A percentile compares a stretch with the other conserved stretches of the same genome.
Evolutionary conservation across 1,140 invertebrate genomes (phyloP).

Genomic region (Chironomus tepperi): DNA sequence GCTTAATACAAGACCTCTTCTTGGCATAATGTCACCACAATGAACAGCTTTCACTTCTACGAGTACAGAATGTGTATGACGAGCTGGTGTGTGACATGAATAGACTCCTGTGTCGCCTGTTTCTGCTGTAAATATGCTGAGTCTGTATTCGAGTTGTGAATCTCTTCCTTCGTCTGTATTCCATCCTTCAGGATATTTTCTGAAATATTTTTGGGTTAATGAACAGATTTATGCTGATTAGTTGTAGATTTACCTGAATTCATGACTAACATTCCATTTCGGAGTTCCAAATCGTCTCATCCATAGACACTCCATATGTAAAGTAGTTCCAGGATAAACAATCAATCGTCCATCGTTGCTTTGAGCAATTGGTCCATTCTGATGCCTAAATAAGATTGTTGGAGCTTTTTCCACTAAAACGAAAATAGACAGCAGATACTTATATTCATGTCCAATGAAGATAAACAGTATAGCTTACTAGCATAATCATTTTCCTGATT

Average conservation of each 20-base stretch:
- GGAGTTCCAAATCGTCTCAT: conserved; percentile 73
- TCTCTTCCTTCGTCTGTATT: conserved; percentile 68
- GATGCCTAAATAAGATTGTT: conserved; percentile 72
- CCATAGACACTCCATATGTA: conserved; percentile 83
- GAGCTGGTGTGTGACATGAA: conserved; percentile 69
- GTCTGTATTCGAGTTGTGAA: conserved; percentile 66
- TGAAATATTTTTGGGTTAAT: conserved; percentile 30
- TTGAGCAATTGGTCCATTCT: conserved; percentile 73
- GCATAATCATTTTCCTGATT: conserved; percentile 81
- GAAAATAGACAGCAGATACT: background rate
- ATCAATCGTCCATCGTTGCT: conserved; percentile 76
- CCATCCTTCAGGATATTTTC: conserved; percentile 75
- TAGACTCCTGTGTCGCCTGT: conserved; percentile 72
- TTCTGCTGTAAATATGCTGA: conserved; percentile 68
- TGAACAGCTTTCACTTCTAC: conserved; percentile 73
- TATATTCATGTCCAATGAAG: background rate
- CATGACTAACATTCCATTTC: conserved; percentile 69
- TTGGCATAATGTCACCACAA: conserved; percentile 57
- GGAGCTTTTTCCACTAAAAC: conserved; percentile 74
- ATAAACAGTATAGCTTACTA: conserved; percentile 47
- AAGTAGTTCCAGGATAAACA: conserved; percentile 71
- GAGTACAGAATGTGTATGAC: conserved; percentile 68
- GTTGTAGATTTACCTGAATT: conserved; percentile 45
- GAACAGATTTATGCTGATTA: background rate
- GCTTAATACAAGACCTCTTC: conserved; percentile 59